These are phyloP conservation scores for Valencia hispanica DNA, from an alignment of 2,797 vertebrate species.

Conservation along the genomic window DNA sequence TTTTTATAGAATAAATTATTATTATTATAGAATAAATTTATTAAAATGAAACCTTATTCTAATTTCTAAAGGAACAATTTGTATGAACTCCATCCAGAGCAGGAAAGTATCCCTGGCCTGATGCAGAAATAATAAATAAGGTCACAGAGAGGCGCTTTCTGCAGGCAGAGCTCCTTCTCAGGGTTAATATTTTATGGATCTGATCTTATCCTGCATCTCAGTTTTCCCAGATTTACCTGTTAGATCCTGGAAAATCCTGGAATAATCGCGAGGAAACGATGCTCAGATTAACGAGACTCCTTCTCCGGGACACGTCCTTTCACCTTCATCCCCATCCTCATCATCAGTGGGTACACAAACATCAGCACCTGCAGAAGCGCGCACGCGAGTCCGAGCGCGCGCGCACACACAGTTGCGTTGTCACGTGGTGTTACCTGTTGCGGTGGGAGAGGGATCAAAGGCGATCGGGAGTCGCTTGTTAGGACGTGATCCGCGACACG, in stretches of 20 bases:
- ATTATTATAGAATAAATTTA: no score
- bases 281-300: not conserved
- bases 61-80: not conserved
- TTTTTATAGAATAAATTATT: no score
- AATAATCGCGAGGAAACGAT: not conserved
- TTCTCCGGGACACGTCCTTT: not conserved
- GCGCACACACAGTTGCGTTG: rapidly evolving
- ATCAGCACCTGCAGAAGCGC: not conserved
- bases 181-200: not conserved
- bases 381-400: not conserved
- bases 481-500: not conserved
- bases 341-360: not conserved
- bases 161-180: not conserved
- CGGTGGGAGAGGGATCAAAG: not conserved
- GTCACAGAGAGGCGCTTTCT: not conserved
- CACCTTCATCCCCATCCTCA: not conserved
- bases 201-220: not conserved
- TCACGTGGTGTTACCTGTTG: slow-evolving; percentile 40
- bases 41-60: not conserved
- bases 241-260: not conserved
- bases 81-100: not conserved
- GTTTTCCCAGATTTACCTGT: not conserved
- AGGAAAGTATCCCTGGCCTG: not conserved
- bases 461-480: not conserved
- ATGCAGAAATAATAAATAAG: not conserved